Base-by-base conservation (phyloP, 1,140 invertebrate genomes). In the Drosophila novamexicana region DNA sequence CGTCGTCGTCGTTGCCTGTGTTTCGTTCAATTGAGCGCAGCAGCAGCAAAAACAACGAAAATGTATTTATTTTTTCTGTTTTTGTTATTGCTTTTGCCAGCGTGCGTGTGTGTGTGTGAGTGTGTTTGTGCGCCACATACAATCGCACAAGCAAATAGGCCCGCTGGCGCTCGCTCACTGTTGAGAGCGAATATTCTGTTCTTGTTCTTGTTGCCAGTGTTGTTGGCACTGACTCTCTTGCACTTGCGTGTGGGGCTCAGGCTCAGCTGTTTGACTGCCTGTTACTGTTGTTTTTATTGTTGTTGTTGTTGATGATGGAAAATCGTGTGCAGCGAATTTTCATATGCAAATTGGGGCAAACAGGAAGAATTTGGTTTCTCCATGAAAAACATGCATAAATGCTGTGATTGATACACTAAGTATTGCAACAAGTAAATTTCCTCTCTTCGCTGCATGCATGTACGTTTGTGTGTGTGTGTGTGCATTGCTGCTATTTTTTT, bases 21-120 rank as follows among this genome's bases (percentile, higher is more conserved):
- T 65, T 84, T 75, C 69, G 83, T 83, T 83, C 73, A 88, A 89
- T 89, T 89, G 83, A 81, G 83, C 83, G 69, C 83, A 77, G 70
- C 81, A 82, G 69, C 69, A 81, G 36, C 56, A 71, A 64, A 40
- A 47, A 62, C 34, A 62, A 61, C 65, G 66, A 74, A 77, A 73
- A 76, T 84, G 62, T 70, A 70, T 81, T 78, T 77, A 52, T 54
- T 74, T 82, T 72, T 83, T 75, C 78, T 81, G 44, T 78, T 81
- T 77, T 34, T 61, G 29, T 67, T 57, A 59, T 72, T 72, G 62
- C 58, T 53, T 72, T 79, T 49, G 56, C 29, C 52, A 59, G 22
- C 58, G 47, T 75, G 32, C 63, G 9, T 58, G 45, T 62, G 9
- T 58, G 45, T 62, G 47, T 75, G 32, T 59, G 9, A 54, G 45